These are phyloP conservation scores for Lophura nycthemera DNA, from an alignment of 2,113 vertebrate species.

Conservation along the genomic window DNA sequence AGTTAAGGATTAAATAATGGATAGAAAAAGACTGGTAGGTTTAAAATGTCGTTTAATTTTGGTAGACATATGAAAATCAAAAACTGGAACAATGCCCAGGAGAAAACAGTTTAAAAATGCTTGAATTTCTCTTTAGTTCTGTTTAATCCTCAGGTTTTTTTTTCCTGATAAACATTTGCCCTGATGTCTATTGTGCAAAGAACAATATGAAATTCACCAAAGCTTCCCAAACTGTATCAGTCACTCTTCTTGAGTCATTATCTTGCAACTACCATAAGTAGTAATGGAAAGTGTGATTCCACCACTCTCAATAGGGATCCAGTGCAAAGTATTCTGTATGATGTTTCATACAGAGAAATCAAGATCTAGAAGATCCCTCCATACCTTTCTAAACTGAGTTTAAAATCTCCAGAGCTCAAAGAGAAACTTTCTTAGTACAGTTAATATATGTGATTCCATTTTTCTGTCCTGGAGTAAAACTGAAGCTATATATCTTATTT, in stretches of 20 bases:
- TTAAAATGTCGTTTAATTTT: conserved; percentile 71
- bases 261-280: conserved; percentile 27
- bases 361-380: not conserved
- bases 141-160: conserved; percentile 63
- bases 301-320: conserved; percentile 30
- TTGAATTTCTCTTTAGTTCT: conserved; percentile 70
- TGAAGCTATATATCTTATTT: not conserved
- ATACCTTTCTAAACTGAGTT: not conserved
- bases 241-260: conserved; percentile 52
- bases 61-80: conserved; percentile 69
- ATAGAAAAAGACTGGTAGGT: conserved; percentile 62
- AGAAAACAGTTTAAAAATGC: conserved; percentile 73
- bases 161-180: conserved; percentile 76
- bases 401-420: not conserved
- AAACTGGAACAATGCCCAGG: conserved; percentile 57
- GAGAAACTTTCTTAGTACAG: conserved; percentile 6
- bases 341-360: conserved; percentile 16
- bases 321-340: not conserved
- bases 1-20: conserved; percentile 73
- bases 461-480: not conserved
- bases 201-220: conserved; percentile 64
- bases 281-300: conserved; percentile 52
- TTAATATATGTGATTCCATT: not conserved
- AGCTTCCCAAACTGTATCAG: conserved; percentile 38
- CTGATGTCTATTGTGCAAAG: conserved; percentile 64